A percentile compares a stretch with the other conserved stretches of the same genome.
phyloP scores from a whole-genome alignment of 2,113 vertebrate genomes.

The Crotalus helleri region DNA sequence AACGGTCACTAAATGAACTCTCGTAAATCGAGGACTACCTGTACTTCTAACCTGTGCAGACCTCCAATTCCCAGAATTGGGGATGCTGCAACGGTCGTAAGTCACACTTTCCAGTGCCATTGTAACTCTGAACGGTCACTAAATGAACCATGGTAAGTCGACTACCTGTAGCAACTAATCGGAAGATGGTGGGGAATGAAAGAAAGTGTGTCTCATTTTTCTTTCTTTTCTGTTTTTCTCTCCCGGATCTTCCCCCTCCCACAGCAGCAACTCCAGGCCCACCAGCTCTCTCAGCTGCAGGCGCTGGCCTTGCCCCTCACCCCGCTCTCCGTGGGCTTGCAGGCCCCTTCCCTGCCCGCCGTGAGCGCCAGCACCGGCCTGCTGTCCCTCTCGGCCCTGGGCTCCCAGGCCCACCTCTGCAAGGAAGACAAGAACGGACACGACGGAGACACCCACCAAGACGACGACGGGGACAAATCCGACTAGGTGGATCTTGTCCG shows the following conservation, averaged over 20 bases:
- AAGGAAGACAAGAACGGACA: slow-evolving; percentile 95
- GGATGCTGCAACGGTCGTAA: not conserved
- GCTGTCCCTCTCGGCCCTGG: slow-evolving; percentile 90
- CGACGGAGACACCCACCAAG: slow-evolving; percentile 83
- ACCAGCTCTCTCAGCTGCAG: slow-evolving; percentile 97
- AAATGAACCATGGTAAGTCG: no score
- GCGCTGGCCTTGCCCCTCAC: slow-evolving; percentile 91
- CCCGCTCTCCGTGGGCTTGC: slow-evolving; percentile 88
- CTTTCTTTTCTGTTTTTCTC: not conserved
- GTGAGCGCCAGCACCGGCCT: slow-evolving; percentile 89
- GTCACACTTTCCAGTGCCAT: no score
- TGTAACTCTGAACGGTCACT: no score
- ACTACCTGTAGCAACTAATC: not conserved
- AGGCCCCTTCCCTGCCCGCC: slow-evolving; percentile 81
- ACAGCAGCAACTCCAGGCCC: slow-evolving; percentile 98
- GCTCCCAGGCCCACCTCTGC: slow-evolving; percentile 87
- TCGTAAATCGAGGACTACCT: not conserved
- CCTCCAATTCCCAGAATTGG: not conserved
- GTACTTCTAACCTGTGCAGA: not conserved
- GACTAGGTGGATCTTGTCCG: slow-evolving; percentile 73
- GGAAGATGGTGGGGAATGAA: not conserved
- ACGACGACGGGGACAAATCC: slow-evolving; percentile 91
- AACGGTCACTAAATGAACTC: not conserved
- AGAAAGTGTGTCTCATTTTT: accelerated
- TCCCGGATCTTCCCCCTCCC: slow-evolving; percentile 48